These are phyloP conservation scores for Megalops atlanticus DNA, from an alignment of 2,113 vertebrate genomes.

Conservation along the genomic window DNA sequence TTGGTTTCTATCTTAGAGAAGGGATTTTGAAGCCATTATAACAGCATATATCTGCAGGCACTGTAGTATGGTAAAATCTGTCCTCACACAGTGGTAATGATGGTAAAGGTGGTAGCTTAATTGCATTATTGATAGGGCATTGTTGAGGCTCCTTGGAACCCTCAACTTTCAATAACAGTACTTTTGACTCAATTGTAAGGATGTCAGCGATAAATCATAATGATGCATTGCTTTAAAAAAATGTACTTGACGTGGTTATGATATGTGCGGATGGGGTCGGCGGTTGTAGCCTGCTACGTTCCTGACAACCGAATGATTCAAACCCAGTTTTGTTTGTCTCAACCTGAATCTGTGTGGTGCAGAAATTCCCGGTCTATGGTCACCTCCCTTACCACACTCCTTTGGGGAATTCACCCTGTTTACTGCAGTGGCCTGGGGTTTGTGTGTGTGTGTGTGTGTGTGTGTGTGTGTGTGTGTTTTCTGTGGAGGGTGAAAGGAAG, in stretches of 20 bases:
- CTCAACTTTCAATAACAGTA: background rate
- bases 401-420: slow-evolving; percentile 5
- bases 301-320: background rate
- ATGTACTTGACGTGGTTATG: background rate
- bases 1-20: background rate
- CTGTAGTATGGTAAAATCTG: background rate
- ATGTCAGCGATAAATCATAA: background rate
- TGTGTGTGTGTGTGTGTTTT: background rate
- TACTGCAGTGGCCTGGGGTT: background rate
- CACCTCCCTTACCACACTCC: slow-evolving; percentile 21
- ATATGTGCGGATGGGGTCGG: background rate
- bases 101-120: too few relatives aligned
- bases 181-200: background rate
- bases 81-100: too few relatives aligned
- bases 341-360: background rate
- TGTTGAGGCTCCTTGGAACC: too few relatives aligned
- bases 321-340: background rate
- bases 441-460: background rate
- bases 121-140: too few relatives aligned
- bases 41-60: background rate
- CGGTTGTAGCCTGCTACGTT: background rate
- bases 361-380: slow-evolving; percentile 18
- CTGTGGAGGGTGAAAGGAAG: background rate
- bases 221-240: background rate
- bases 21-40: background rate